These are phyloP conservation scores for Corynorhinus townsendii DNA, from an alignment of 2,113 vertebrate species.

Conservation along the genomic window DNA sequence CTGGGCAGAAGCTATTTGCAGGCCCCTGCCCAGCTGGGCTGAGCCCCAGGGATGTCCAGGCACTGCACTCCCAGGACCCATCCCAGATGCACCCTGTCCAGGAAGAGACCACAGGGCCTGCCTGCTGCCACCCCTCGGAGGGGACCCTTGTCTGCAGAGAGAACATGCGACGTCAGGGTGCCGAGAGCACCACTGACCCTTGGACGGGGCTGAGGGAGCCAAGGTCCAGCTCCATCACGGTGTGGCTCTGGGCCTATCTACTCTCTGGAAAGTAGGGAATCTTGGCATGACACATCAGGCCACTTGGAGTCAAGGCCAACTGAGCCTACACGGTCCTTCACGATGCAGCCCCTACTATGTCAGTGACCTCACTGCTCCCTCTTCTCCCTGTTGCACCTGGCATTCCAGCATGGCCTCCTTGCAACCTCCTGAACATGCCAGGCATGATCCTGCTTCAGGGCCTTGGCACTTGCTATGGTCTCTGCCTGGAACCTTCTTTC, in stretches of 20 bases:
- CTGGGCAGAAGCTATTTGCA: background rate
- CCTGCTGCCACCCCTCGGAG: background rate
- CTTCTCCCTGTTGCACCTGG: too few relatives aligned
- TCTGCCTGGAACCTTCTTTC: background rate
- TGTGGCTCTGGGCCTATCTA: background rate
- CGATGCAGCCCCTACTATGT: too few relatives aligned
- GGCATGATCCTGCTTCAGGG: background rate
- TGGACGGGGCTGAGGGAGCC: background rate
- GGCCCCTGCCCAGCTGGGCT: fast-evolving
- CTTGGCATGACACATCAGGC: fast-evolving
- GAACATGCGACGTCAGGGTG: fast-evolving
- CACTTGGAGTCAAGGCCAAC: background rate
- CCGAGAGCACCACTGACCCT: background rate
- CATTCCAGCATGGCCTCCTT: too few relatives aligned
- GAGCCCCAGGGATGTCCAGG: background rate
- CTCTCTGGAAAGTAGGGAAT: background rate
- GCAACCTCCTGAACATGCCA: background rate
- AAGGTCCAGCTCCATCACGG: too few relatives aligned
- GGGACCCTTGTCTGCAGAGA: background rate
- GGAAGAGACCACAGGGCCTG: background rate
- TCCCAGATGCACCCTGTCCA: background rate
- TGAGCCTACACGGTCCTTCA: background rate
- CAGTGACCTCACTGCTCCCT: background rate
- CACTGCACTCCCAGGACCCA: background rate
- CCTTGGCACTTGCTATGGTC: background rate